Evolutionary conservation across 2,113 vertebrate genomes (phyloP).

Genomic region (Myrmophylax atrothorax): DNA sequence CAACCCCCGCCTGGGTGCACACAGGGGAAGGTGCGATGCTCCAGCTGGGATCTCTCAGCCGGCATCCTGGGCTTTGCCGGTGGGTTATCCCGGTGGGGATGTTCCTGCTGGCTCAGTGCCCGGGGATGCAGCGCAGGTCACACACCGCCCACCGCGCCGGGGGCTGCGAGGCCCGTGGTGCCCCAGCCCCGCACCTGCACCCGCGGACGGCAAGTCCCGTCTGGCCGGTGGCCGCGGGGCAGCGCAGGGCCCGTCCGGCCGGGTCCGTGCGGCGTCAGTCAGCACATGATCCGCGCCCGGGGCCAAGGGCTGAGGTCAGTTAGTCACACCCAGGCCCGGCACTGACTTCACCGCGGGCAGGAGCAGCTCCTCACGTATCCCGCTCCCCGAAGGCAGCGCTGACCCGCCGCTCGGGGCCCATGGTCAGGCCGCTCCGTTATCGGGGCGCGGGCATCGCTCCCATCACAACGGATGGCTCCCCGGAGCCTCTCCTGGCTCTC

Average conservation of each 20-base stretch:
- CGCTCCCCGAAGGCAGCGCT: conserved; percentile 38
- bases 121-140: background rate
- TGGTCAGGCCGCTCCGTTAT: conserved; percentile 17
- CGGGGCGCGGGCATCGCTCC: background rate
- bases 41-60: rapidly evolving
- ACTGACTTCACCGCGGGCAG: conserved; percentile 62
- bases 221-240: conserved; percentile 21
- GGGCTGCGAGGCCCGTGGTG: background rate
- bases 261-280: conserved; percentile 8
- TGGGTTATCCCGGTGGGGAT: rapidly evolving
- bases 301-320: conserved; percentile 65
- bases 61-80: rapidly evolving
- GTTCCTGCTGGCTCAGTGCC: rapidly evolving
- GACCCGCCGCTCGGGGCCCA: background rate
- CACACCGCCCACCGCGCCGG: rapidly evolving
- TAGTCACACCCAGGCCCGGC: conserved; percentile 62
- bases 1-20: rapidly evolving
- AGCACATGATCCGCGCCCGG: conserved; percentile 54
- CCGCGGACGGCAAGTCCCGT: background rate
- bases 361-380: conserved; percentile 57
- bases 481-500: background rate
- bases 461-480: background rate
- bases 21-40: background rate
- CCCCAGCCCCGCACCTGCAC: background rate
- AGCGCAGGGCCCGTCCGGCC: conserved; percentile 22